These are phyloP conservation scores for Epizoanthus stellaris DNA, from an alignment of 92 coral and sea anemone species.

Conservation along the genomic window DNA sequence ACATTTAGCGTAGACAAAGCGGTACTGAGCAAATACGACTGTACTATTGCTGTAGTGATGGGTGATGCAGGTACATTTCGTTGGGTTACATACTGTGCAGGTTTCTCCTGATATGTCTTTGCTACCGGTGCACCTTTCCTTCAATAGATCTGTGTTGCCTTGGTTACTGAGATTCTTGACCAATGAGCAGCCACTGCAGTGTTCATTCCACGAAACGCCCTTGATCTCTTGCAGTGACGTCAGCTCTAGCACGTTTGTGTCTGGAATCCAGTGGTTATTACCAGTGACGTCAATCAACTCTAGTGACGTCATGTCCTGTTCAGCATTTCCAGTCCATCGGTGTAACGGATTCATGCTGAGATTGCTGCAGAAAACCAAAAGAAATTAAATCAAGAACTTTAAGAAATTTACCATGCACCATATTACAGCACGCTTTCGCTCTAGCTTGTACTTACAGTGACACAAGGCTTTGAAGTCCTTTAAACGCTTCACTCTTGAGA, in stretches of 20 bases:
- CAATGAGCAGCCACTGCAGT: conserved; percentile 40
- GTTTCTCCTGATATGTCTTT: neutral
- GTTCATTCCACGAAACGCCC: too few relatives aligned
- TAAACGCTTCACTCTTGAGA: neutral
- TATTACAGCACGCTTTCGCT: neutral
- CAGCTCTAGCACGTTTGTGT: too few relatives aligned
- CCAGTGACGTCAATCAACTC: conserved; percentile 14
- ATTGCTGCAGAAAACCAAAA: conserved; percentile 28
- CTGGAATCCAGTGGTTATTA: too few relatives aligned
- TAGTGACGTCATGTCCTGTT: conserved; percentile 51
- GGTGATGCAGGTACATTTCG: neutral
- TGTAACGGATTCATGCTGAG: conserved; percentile 39
- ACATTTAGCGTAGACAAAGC: neutral
- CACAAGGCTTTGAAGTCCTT: neutral
- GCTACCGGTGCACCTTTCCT: neutral
- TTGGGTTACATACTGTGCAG: neutral
- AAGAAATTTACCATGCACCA: neutral
- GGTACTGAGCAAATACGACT: neutral
- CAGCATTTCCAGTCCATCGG: conserved; percentile 55
- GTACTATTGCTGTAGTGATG: neutral
- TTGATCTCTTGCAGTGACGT: too few relatives aligned
- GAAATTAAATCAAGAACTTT: neutral
- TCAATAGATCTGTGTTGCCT: neutral
- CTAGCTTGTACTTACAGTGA: neutral
- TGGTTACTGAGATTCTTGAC: conserved; percentile 37